phyloP scores from a whole-genome alignment of 2,797 vertebrate species.

The Sebastes hubbsi region DNA sequence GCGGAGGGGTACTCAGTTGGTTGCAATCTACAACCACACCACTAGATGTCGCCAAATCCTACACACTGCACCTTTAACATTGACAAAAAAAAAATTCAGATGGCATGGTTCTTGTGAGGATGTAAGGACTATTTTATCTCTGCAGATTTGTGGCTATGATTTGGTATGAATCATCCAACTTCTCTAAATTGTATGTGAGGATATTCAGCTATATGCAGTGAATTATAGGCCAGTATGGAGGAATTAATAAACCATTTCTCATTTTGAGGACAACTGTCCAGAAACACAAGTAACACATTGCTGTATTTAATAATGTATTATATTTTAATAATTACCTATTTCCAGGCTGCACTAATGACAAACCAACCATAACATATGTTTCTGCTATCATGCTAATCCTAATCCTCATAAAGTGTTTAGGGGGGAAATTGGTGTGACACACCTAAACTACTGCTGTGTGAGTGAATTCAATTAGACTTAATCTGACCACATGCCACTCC shows the following conservation, averaged over 20 bases:
- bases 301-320: neutral
- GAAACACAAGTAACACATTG: neutral
- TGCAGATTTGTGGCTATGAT: neutral
- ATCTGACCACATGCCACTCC: constrained; percentile 79
- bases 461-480: constrained; percentile 79
- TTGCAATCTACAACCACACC: too few relatives aligned
- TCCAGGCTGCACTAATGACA: constrained; percentile 17
- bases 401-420: constrained; percentile 67
- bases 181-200: neutral
- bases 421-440: constrained; percentile 61
- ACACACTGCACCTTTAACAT: neutral
- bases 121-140: neutral
- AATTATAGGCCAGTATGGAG: neutral
- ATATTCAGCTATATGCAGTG: neutral
- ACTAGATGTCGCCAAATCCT: too few relatives aligned
- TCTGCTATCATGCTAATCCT: constrained; percentile 58
- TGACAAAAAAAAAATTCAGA: neutral
- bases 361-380: constrained; percentile 34
- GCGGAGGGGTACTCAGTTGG: too few relatives aligned
- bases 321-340: neutral
- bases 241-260: neutral
- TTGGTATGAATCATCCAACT: neutral
- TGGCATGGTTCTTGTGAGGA: neutral
- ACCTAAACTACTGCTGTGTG: constrained; percentile 77
- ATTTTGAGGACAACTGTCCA: neutral